Conservation (phyloP, 2,797 vertebrate species). For the Melanotaenia pygmaea region DNA sequence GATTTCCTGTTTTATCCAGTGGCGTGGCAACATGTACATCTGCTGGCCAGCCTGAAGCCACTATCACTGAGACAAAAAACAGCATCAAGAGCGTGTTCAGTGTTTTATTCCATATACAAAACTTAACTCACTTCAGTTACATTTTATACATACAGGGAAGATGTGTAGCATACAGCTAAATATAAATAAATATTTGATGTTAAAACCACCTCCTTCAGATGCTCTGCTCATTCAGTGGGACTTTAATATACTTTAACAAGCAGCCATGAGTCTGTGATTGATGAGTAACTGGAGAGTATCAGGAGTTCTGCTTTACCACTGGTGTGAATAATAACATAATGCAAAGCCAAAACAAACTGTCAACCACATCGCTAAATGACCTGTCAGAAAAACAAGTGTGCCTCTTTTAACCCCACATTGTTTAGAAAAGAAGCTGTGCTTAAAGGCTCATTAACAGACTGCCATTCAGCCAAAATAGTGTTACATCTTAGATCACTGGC, state of each 20-base stretch:
- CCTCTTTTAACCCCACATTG: conserved; percentile 10
- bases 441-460: conserved; percentile 1
- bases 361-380: conserved; percentile 16
- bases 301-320: conserved; percentile 8
- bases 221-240: conserved; percentile 25
- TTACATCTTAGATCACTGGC: background rate
- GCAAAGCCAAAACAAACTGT: conserved; percentile 17
- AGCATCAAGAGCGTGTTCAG: conserved; percentile 10
- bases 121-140: conserved; percentile 60
- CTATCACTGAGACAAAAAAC: background rate
- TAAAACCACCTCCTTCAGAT: conserved; percentile 52
- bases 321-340: conserved; percentile 5
- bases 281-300: conserved; percentile 25
- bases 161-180: conserved; percentile 60
- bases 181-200: conserved; percentile 71
- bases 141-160: conserved; percentile 63
- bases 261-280: background rate
- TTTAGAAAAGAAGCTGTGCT: conserved; percentile 11
- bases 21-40: background rate
- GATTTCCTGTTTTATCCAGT: background rate
- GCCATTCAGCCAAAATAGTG: background rate
- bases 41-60: background rate
- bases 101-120: conserved; percentile 81
- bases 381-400: background rate
- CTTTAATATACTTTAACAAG: conserved; percentile 24